These are phyloP conservation scores for Albula glossodonta DNA, from an alignment of 2,113 vertebrate genomes.

Conservation along the genomic window DNA sequence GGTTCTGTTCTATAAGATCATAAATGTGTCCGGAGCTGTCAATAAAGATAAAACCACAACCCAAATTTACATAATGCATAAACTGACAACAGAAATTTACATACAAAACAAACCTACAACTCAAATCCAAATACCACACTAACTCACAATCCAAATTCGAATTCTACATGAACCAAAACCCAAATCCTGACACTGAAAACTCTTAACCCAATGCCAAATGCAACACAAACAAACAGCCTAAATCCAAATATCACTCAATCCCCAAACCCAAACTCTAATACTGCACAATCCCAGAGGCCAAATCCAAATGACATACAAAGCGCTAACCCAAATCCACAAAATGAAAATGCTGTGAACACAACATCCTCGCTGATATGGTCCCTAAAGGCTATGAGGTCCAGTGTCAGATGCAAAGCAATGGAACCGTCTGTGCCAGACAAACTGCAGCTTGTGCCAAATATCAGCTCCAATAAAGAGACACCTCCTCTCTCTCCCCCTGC, in stretches of 20 bases:
- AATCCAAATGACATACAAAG: no score
- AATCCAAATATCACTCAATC: not conserved
- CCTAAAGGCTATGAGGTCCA: not conserved
- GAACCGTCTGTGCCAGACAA: constrained; percentile 22
- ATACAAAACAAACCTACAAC: not conserved
- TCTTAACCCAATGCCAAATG: not conserved
- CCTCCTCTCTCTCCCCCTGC: not conserved
- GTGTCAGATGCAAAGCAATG: not conserved
- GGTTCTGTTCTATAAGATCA: constrained; percentile 35
- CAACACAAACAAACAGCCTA: not conserved
- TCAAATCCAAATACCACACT: not conserved
- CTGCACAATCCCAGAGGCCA: no score
- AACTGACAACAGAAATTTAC: not conserved
- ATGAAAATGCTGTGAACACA: not conserved
- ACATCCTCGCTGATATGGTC: not conserved
- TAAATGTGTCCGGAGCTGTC: constrained; percentile 23
- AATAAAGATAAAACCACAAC: not conserved
- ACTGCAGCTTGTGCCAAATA: constrained; percentile 11
- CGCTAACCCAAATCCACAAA: no score
- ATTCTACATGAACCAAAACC: no score
- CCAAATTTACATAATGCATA: not conserved
- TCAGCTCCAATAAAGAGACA: not conserved
- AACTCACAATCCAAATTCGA: not conserved
- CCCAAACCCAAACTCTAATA: not conserved
- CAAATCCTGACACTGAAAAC: not conserved